Conservation (phyloP, 1,140 invertebrate genomes). For the Ceratoteleas bidentatus region DNA sequence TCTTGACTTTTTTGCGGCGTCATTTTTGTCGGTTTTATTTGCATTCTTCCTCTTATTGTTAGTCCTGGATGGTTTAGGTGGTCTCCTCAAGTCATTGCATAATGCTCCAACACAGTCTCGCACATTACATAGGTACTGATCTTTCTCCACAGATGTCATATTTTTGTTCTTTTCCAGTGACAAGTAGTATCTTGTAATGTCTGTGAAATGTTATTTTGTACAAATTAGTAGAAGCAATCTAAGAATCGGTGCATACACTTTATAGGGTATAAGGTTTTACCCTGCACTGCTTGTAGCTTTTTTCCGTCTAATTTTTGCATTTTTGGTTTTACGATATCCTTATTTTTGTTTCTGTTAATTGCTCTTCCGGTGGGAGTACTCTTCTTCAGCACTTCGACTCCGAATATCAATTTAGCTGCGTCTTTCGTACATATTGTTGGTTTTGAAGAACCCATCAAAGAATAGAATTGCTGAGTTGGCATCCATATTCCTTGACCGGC, state of each 20-base stretch:
- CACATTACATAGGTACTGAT: not conserved
- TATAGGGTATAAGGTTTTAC: too few species aligned
- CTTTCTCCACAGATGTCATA: not conserved
- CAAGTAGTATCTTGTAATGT: constrained; percentile 4
- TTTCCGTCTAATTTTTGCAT: not conserved
- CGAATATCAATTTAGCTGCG: not conserved
- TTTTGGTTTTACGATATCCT: not conserved
- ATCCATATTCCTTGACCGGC: not conserved
- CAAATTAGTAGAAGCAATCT: not conserved
- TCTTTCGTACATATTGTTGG: not conserved
- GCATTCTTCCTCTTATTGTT: not conserved
- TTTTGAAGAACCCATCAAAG: not conserved
- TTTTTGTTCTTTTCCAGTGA: not conserved
- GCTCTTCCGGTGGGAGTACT: not conserved
- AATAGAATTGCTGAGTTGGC: not conserved
- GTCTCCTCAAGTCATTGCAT: not conserved
- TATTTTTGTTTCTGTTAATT: not conserved
- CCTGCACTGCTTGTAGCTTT: not conserved
- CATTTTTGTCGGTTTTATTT: not conserved
- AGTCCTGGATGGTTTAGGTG: not conserved
- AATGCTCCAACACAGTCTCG: not conserved
- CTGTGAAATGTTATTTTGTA: not conserved
- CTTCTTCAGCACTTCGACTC: not conserved
- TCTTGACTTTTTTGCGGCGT: not conserved
- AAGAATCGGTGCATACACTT: too few species aligned